These are phyloP conservation scores for Eurytoma adleriae DNA, from an alignment of 2,888 invertebrate genomes.

Conservation along the genomic window DNA sequence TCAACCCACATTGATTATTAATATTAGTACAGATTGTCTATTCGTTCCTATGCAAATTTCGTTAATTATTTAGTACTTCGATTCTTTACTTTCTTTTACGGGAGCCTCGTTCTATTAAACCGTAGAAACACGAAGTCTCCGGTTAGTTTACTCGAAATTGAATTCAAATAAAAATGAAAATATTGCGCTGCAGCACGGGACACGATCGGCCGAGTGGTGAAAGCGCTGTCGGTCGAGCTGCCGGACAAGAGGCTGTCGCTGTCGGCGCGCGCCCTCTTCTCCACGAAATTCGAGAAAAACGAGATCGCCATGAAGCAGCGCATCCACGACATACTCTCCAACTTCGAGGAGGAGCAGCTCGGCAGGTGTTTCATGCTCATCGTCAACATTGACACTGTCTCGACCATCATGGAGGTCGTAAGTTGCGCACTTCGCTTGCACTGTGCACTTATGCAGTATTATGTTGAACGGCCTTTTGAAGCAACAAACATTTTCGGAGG, in stretches of 20 bases:
- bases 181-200: constrained; percentile 78
- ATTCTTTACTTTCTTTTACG: no score
- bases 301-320: constrained; percentile 76
- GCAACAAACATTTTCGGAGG: no score
- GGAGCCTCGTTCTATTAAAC: no score
- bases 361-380: constrained; percentile 82
- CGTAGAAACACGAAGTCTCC: no score
- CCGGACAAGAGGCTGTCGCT: constrained; percentile 76
- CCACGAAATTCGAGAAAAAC: constrained; percentile 78
- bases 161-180: no score
- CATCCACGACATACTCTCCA: constrained; percentile 76
- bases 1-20: no score
- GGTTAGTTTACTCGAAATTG: no score
- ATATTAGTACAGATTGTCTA: no score
- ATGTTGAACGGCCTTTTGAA: no score
- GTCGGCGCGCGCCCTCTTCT: constrained; percentile 78
- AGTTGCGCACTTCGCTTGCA: constrained; percentile 51
- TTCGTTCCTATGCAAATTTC: no score
- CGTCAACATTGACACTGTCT: constrained; percentile 80
- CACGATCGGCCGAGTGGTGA: constrained; percentile 82
- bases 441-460: no score
- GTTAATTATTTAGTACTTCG: background rate
- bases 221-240: constrained; percentile 78
- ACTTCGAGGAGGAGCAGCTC: constrained; percentile 77
- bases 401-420: constrained; percentile 81